A percentile compares a stretch with the other conserved stretches of the same genome.
phyloP scores from a whole-genome alignment of 2,888 invertebrate genomes.

The Sinelater perroti region DNA sequence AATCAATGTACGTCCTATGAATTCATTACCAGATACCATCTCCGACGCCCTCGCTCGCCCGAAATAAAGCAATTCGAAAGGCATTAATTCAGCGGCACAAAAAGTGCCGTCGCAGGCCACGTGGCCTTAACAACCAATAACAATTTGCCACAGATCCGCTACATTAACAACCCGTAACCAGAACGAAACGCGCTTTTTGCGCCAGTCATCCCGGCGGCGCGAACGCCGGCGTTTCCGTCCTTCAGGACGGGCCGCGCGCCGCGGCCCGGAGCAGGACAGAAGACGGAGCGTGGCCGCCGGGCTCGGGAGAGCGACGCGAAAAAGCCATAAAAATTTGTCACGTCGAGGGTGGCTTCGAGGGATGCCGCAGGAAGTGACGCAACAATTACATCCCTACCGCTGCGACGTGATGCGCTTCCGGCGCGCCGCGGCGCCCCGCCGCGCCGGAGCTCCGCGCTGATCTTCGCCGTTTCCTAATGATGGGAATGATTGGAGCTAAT shows the following conservation, averaged over 20 bases:
- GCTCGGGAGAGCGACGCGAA: conserved; percentile 50
- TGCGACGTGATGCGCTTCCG: conserved; percentile 58
- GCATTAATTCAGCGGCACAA: conserved; percentile 36
- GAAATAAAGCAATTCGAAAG: conserved; percentile 36
- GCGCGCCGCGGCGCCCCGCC: conserved; percentile 33
- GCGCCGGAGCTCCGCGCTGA: background rate
- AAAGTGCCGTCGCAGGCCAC: conserved; percentile 53
- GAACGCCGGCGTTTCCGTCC: conserved; percentile 13
- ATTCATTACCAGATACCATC: no score
- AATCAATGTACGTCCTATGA: no score
- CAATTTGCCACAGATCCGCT: conserved; percentile 60
- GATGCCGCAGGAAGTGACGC: conserved; percentile 51
- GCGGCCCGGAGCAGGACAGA: conserved; percentile 12
- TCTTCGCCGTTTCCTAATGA: no score
- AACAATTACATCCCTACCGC: conserved; percentile 58
- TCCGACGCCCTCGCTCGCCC: background rate
- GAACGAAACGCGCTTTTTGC: conserved; percentile 47
- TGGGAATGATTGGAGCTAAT: no score
- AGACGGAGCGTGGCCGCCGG: background rate
- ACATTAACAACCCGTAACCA: conserved; percentile 59
- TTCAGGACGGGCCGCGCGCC: background rate
- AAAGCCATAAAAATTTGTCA: conserved; percentile 59
- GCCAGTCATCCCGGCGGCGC: conserved; percentile 13
- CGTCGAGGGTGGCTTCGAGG: conserved; percentile 52
- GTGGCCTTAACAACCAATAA: conserved; percentile 60